Conservation (phyloP, 64 coral and sea anemone genomes). For the Pachyseris speciosa region DNA sequence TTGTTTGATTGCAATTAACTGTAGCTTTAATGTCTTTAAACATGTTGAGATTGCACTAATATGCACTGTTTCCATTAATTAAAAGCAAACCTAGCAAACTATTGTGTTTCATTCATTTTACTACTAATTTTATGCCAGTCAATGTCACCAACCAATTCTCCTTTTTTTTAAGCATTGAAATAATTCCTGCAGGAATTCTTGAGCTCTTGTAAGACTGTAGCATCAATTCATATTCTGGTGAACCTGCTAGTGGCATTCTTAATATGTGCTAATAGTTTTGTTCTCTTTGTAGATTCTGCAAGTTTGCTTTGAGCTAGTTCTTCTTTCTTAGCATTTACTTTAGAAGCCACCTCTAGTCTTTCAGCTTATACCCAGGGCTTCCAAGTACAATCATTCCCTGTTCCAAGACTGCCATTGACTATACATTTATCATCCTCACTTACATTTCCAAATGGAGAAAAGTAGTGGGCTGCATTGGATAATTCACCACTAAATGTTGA, state of each 20-base stretch:
- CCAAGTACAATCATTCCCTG: slow-evolving; percentile 62
- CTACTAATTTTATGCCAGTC: too few species aligned
- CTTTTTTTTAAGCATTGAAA: neutral
- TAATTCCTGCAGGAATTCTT: neutral
- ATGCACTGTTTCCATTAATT: too few species aligned
- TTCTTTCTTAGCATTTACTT: neutral
- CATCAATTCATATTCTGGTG: neutral
- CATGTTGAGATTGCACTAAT: too few species aligned
- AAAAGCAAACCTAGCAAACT: too few species aligned
- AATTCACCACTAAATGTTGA: slow-evolving; percentile 79
- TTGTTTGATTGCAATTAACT: too few species aligned
- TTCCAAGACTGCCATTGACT: slow-evolving; percentile 69
- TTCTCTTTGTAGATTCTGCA: slow-evolving; percentile 33
- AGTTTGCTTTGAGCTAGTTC: neutral
- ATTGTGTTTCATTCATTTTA: too few species aligned
- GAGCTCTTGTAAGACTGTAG: neutral
- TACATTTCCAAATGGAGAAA: slow-evolving; percentile 85
- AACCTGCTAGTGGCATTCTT: neutral
- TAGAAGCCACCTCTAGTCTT: slow-evolving; percentile 74
- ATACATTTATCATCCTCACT: slow-evolving; percentile 64
- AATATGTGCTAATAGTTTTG: too few species aligned
- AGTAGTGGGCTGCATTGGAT: slow-evolving; percentile 71
- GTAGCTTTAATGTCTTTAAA: too few species aligned
- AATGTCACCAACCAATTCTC: too few species aligned
- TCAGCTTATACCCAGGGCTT: slow-evolving; percentile 82